phyloP scores from a whole-genome alignment of 2,888 invertebrate species.

The Frankliniella fusca region DNA sequence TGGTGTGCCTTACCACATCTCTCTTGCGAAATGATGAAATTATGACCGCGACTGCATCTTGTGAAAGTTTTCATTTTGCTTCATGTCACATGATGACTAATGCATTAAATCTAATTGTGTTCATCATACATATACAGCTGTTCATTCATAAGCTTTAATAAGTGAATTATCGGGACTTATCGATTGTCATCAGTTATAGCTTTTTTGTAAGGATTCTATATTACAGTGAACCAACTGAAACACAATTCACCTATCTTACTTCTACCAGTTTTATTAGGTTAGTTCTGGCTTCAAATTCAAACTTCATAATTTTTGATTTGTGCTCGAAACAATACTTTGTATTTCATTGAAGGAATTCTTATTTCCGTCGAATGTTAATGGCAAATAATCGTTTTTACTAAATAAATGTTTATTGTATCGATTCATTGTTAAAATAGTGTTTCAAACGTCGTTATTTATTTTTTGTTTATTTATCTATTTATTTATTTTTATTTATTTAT shows the following conservation, averaged over 20 bases:
- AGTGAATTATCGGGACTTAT: constrained; percentile 12
- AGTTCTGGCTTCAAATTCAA: constrained; percentile 22
- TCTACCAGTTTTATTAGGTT: constrained; percentile 26
- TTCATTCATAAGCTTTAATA: constrained; percentile 27
- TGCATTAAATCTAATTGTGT: constrained; percentile 26
- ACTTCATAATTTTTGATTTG: constrained; percentile 23
- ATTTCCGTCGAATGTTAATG: constrained; percentile 40
- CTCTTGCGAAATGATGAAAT: constrained; percentile 18
- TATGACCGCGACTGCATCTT: constrained; percentile 22
- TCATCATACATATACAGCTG: constrained; percentile 26
- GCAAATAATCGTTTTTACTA: constrained; percentile 40
- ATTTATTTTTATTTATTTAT: constrained; percentile 17
- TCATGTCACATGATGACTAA: constrained; percentile 22
- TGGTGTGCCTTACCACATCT: constrained; percentile 24
- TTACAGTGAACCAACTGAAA: constrained; percentile 24
- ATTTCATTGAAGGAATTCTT: constrained; percentile 37
- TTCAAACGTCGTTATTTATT: constrained; percentile 17
- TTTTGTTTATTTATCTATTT: constrained; percentile 13
- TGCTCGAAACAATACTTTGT: constrained; percentile 32
- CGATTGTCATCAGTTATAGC: constrained; percentile 23
- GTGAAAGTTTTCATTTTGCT: constrained; percentile 23
- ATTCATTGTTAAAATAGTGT: constrained; percentile 37
- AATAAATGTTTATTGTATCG: constrained; percentile 40
- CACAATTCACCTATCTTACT: constrained; percentile 22
- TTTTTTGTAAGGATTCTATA: constrained; percentile 27